Evolutionary conservation across 2,113 vertebrate genomes (phyloP).

Genomic region (Edolisoma coerulescens): DNA sequence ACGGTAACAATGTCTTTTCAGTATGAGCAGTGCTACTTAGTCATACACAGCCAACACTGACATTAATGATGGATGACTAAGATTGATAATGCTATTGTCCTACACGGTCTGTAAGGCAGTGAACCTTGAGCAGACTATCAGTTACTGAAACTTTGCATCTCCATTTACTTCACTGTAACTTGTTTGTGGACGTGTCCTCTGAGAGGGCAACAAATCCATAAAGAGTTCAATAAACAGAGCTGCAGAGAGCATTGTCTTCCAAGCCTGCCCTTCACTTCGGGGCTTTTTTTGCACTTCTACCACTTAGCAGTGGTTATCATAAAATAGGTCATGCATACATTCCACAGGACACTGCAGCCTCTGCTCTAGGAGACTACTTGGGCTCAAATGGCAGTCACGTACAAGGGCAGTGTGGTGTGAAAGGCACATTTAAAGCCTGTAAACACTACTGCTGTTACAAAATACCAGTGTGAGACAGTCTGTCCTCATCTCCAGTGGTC

Average conservation of each 20-base stretch:
- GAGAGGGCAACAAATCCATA: not conserved
- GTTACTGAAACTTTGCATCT: not conserved
- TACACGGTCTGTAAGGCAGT: not conserved
- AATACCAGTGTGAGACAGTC: not conserved
- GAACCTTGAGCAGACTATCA: not conserved
- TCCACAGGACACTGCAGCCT: not conserved
- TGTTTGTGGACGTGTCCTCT: not conserved
- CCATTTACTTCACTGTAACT: not conserved
- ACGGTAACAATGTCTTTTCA: not conserved
- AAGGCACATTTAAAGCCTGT: not conserved
- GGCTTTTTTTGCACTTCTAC: not conserved
- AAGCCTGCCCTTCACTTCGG: accelerated
- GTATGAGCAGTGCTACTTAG: not conserved
- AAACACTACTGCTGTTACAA: not conserved
- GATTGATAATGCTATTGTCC: not conserved
- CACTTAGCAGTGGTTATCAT: not conserved
- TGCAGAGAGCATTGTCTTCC: not conserved
- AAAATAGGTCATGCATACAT: not conserved
- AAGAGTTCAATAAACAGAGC: not conserved
- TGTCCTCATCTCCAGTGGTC: accelerated
- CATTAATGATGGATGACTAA: not conserved
- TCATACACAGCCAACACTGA: not conserved
- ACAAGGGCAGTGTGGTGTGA: accelerated
- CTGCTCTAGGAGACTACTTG: not conserved
- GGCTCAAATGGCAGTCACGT: accelerated